Base-by-base conservation (phyloP, 2,113 vertebrate genomes). In the Neogobius melanostomus region DNA sequence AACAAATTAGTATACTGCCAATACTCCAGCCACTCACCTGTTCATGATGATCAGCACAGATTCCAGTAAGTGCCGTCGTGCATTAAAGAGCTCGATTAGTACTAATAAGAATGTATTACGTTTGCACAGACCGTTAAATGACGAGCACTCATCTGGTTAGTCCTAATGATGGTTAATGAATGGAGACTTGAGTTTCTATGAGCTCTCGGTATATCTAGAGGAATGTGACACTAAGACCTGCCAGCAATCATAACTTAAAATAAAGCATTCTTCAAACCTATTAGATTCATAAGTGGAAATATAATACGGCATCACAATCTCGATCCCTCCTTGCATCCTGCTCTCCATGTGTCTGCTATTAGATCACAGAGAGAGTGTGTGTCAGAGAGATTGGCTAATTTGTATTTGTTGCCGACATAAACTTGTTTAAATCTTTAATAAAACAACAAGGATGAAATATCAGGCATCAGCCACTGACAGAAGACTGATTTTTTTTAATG, bases 351-450 rank as follows among this genome's bases (percentile, higher is more conserved):
- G 64, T 67, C 45, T 53, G 53, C 64, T 68, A 83, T 85, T 84
- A 83, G 71, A 86, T 85, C 84, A 78, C 74, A 73, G 74, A 73
- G 49, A 43, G 76, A 59, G 56, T 59, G 56, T 59, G 56, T 87
- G 82, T 89, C 84, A 80, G 66, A 74, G 73, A 89, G 89, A 90
- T 79, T 82, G 82, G 82, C 62, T 77, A 67, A 82, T 84, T 87
- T 87, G 83, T 91, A 90, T 91, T 89, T 90, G 89, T 88, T 84
- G 71, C 80, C 71, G 80, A 91, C 80, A 85, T 87, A 88, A 91
- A 92, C 85, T 82, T 88, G 89, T 89, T 92, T 89, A 88, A 90
- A 87, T 89, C 88, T 93, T 91, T 89, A 91, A 91, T 91, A 91
- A 91, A 91, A 89, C 64, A 88, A 90, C 85, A 84, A 88, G 85